Percentiles rank a stretch among this genome's conserved stretches.
Evolutionary conservation across 2,113 vertebrate genomes (phyloP).

Genomic region (Microtus ochrogaster): DNA sequence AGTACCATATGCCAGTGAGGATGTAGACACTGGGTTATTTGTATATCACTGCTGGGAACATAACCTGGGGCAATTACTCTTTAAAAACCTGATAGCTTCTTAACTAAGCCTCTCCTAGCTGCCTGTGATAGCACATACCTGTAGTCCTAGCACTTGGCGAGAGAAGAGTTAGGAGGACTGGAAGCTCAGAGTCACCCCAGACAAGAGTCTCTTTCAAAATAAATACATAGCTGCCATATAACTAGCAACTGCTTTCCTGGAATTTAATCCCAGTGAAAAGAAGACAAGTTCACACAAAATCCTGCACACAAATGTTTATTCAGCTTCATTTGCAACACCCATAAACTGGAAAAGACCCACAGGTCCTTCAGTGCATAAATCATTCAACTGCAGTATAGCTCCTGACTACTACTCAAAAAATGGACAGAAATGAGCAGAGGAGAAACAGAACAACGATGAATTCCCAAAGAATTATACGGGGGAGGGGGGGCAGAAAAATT

Average conservation of each 20-base stretch:
- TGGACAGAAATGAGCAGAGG: neutral
- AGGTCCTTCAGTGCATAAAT: neutral
- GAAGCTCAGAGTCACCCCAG: neutral
- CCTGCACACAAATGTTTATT: neutral
- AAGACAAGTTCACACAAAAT: neutral
- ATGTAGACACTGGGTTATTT: neutral
- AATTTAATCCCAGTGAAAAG: constrained; percentile 13
- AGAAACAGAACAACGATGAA: neutral
- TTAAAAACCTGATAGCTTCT: neutral
- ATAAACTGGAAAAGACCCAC: neutral
- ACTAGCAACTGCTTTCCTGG: neutral
- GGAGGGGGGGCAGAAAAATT: neutral
- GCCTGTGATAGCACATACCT: neutral
- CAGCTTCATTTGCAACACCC: neutral
- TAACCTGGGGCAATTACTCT: neutral
- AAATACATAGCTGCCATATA: neutral
- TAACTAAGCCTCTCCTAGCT: neutral
- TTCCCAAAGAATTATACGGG: neutral
- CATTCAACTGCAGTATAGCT: neutral
- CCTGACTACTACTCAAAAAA: neutral
- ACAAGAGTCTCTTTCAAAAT: neutral
- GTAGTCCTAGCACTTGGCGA: neutral
- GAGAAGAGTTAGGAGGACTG: no score
- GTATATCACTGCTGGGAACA: neutral
- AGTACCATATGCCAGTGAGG: neutral